These are phyloP conservation scores for Damaliscus lunatus DNA, from an alignment of 2,113 vertebrate genomes.

Conservation along the genomic window DNA sequence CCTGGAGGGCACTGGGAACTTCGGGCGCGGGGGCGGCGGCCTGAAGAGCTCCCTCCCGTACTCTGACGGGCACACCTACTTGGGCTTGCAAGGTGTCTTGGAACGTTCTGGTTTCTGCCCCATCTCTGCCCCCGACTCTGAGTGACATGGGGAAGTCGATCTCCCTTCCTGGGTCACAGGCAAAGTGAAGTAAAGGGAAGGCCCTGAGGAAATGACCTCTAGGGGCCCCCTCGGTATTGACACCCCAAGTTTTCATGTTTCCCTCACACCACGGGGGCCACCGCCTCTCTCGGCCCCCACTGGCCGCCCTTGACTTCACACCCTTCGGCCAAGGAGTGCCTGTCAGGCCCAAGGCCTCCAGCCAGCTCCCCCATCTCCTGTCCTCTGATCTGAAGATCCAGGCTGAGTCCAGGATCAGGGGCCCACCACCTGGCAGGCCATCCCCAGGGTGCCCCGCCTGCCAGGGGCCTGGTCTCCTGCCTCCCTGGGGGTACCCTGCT, in stretches of 20 bases:
- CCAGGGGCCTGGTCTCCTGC: not conserved
- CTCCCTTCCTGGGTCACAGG: not conserved
- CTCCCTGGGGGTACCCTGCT: not conserved
- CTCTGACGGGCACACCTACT: not conserved
- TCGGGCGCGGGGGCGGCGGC: fast-evolving
- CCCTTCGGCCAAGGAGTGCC: not conserved
- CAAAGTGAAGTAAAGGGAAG: too few species aligned
- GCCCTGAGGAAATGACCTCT: not conserved
- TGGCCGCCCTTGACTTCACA: not conserved
- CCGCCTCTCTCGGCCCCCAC: not conserved
- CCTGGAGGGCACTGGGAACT: not conserved
- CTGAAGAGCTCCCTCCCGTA: too few species aligned
- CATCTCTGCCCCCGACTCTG: not conserved
- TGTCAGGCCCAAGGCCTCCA: not conserved
- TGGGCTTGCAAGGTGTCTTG: not conserved
- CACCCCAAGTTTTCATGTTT: not conserved
- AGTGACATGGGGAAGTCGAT: not conserved
- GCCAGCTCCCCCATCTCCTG: not conserved
- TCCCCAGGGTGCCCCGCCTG: not conserved
- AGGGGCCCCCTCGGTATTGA: too few species aligned
- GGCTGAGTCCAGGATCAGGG: not conserved
- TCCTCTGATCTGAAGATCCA: not conserved
- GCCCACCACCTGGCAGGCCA: not conserved
- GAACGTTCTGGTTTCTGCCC: not conserved
- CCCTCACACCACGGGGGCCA: not conserved